These are phyloP conservation scores for Apeltes quadracus DNA, from an alignment of 2,113 vertebrate genomes.

Conservation along the genomic window DNA sequence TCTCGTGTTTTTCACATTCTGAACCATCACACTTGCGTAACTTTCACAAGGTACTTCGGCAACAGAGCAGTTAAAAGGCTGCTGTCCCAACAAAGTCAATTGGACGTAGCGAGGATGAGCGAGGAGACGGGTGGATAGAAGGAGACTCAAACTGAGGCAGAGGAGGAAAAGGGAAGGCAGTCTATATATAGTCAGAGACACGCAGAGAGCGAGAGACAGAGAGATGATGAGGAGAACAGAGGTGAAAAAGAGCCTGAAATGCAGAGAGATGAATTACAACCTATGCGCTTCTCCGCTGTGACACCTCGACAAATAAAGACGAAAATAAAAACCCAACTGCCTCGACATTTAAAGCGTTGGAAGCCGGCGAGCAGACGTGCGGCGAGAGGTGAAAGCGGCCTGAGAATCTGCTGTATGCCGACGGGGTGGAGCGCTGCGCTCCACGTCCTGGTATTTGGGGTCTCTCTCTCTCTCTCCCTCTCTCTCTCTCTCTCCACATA, in stretches of 20 bases:
- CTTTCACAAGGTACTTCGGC: conserved; percentile 1
- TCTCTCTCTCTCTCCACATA: not conserved
- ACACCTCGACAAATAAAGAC: conserved; percentile 16
- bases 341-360: conserved; percentile 37
- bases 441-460: conserved; percentile 62
- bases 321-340: not conserved
- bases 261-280: conserved; percentile 22
- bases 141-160: conserved; percentile 5
- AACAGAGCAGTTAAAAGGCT: conserved; percentile 23
- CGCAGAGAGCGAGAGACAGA: conserved; percentile 13
- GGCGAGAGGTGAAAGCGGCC: not conserved
- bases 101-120: conserved; percentile 22
- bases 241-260: conserved; percentile 43
- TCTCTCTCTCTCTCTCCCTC: conserved; percentile 34
- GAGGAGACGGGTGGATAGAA: conserved; percentile 36
- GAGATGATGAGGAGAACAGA: conserved; percentile 34
- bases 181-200: conserved; percentile 51
- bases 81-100: conserved; percentile 20
- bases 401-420: conserved; percentile 26
- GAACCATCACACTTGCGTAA: not conserved
- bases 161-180: conserved; percentile 15
- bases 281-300: conserved; percentile 3
- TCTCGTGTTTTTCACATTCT: not conserved
- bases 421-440: conserved; percentile 53
- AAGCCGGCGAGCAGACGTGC: conserved; percentile 30